A percentile compares a stretch with the other conserved stretches of the same genome.
phyloP scores from a whole-genome alignment of 2,797 vertebrate genomes.

The Hafferia zeledoni region DNA sequence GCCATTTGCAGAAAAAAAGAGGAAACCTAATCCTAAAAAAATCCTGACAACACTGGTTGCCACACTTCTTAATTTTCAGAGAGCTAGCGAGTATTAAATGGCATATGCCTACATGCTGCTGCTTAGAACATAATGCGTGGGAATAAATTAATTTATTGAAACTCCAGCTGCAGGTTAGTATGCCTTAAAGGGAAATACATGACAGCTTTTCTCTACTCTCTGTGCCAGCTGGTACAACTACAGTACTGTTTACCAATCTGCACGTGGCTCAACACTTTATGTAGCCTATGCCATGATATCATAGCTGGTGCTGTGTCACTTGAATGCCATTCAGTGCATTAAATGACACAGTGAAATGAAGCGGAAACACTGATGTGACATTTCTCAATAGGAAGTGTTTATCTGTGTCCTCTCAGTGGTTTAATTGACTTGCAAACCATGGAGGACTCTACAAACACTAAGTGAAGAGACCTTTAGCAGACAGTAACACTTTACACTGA shows the following conservation, averaged over 20 bases:
- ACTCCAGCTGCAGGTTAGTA: background rate
- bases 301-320: background rate
- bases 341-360: slow-evolving; percentile 46
- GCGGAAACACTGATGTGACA: slow-evolving; percentile 60
- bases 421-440: slow-evolving; percentile 67
- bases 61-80: slow-evolving; percentile 6
- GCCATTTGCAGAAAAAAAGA: slow-evolving; percentile 36
- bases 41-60: background rate
- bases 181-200: background rate
- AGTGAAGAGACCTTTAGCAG: slow-evolving; percentile 47
- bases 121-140: background rate
- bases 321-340: background rate
- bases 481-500: slow-evolving; percentile 9
- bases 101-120: background rate
- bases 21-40: slow-evolving; percentile 35
- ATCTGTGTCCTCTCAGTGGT: slow-evolving; percentile 47
- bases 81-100: slow-evolving; percentile 1
- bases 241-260: background rate
- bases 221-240: background rate
- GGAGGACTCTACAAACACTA: slow-evolving; percentile 43
- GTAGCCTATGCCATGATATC: background rate
- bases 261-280: background rate
- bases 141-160: background rate
- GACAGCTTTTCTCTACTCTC: background rate
- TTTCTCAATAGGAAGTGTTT: slow-evolving; percentile 68